Evolutionary conservation across 2,797 vertebrate genomes (phyloP).

Genomic region (Rhinogobio ventralis): DNA sequence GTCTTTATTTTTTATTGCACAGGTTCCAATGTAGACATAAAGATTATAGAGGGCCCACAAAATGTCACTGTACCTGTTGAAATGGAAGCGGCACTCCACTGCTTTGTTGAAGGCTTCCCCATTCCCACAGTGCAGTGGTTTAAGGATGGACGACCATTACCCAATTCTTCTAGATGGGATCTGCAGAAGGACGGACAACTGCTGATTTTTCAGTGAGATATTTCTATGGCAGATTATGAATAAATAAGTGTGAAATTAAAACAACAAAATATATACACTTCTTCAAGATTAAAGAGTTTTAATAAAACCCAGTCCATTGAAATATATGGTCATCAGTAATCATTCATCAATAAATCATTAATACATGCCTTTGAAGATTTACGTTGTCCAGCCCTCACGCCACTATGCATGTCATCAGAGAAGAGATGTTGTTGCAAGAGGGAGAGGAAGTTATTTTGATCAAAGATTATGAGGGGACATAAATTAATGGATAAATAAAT

Average conservation of each 20-base stretch:
- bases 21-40: slow-evolving; percentile 53
- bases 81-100: slow-evolving; percentile 74
- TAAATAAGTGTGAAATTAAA: background rate
- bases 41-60: slow-evolving; percentile 74
- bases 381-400: background rate
- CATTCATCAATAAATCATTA: background rate
- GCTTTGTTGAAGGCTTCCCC: slow-evolving; percentile 74
- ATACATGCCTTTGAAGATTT: background rate
- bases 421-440: too few relatives aligned
- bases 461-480: background rate
- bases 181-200: slow-evolving; percentile 78
- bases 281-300: background rate
- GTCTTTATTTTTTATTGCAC: background rate
- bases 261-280: background rate
- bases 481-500: background rate
- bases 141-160: slow-evolving; percentile 76
- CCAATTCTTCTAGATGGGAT: slow-evolving; percentile 68
- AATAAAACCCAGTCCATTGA: background rate
- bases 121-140: slow-evolving; percentile 81
- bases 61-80: slow-evolving; percentile 76
- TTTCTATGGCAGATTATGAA: background rate
- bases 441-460: too few relatives aligned
- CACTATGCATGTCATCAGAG: too few relatives aligned
- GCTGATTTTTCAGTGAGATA: slow-evolving; percentile 77
- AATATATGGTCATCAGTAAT: background rate